A percentile compares a stretch with the other conserved stretches of the same genome.
phyloP scores from a whole-genome alignment of 2,797 vertebrate genomes.

The Thamnophis elegans region DNA sequence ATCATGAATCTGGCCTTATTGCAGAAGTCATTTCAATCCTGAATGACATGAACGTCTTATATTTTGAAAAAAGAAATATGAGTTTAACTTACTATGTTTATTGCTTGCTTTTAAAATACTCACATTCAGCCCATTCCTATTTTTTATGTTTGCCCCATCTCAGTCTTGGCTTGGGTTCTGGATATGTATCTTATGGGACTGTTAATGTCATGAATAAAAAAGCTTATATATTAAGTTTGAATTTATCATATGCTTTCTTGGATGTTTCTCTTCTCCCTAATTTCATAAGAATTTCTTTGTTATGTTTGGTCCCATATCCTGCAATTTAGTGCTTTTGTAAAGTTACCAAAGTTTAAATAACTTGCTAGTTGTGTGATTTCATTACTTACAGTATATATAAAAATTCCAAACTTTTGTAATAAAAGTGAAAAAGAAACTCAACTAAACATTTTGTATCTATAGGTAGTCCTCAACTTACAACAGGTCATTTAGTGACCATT shows the following conservation, averaged over 20 bases:
- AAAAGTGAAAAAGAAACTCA: background rate
- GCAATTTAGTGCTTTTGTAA: background rate
- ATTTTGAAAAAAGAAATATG: background rate
- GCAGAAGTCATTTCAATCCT: background rate
- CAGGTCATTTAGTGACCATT: background rate
- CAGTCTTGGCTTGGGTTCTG: background rate
- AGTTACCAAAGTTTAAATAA: background rate
- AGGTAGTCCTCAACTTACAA: background rate
- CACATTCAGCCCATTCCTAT: background rate
- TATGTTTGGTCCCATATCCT: background rate
- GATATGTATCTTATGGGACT: background rate
- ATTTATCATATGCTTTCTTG: background rate
- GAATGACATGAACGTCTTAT: background rate
- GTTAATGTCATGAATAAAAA: background rate
- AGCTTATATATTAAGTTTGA: background rate
- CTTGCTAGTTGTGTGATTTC: background rate
- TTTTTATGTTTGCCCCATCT: background rate
- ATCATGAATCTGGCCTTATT: background rate
- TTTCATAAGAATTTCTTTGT: background rate
- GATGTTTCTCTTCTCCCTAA: background rate
- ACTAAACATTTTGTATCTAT: background rate
- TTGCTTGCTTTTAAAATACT: background rate
- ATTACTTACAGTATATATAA: background rate
- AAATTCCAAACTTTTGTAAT: background rate
- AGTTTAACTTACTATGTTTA: background rate